These are phyloP conservation scores for Corythaixoides concolor DNA, from an alignment of 2,113 vertebrate species.

Conservation along the genomic window DNA sequence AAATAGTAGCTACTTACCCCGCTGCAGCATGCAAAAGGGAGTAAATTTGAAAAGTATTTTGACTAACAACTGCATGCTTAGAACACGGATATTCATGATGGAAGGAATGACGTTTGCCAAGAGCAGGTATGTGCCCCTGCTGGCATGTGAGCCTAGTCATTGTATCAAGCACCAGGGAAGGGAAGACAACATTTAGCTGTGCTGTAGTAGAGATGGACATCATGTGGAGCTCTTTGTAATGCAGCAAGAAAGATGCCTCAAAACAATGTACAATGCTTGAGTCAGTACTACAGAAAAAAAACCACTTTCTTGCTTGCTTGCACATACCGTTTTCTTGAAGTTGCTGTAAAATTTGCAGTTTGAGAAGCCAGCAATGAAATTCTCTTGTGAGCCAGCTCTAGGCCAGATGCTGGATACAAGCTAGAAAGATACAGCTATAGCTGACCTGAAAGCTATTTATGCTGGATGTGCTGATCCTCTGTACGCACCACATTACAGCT, in stretches of 20 bases:
- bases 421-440: not conserved
- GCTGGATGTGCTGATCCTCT: not conserved
- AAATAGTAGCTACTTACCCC: not conserved
- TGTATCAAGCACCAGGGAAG: not conserved
- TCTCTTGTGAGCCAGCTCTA: not conserved
- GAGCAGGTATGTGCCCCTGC: not conserved
- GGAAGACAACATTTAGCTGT: not conserved
- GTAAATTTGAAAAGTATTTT: not conserved
- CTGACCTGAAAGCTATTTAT: not conserved
- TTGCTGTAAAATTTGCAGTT: not conserved
- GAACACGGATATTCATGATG: not conserved
- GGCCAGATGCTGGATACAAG: not conserved
- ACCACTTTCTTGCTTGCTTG: not conserved
- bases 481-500: not conserved
- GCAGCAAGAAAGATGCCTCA: not conserved
- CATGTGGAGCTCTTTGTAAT: not conserved
- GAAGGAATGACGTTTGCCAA: not conserved
- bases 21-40: not conserved
- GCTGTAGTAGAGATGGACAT: not conserved
- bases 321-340: not conserved
- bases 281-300: not conserved
- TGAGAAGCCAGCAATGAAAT: not conserved
- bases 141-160: not conserved
- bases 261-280: not conserved
- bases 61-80: conserved; percentile 2